Base-by-base conservation (phyloP, 2,797 vertebrate species). In the Semaprochilodus insignis region DNA sequence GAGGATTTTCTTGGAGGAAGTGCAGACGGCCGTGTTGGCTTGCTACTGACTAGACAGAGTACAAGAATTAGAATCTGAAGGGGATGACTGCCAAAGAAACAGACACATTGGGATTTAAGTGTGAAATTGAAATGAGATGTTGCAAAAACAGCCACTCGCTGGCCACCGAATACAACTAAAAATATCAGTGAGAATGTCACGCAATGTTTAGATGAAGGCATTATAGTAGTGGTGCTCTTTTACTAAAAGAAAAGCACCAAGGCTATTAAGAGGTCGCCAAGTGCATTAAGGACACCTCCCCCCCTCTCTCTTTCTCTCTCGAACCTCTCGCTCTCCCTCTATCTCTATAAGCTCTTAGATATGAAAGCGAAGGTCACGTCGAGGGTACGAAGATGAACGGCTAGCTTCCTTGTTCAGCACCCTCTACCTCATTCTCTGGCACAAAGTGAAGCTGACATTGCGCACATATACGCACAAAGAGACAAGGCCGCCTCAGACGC, bases 351-450 rank as follows among this genome's bases (percentile, higher is more conserved):
- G 88, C 91, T 91, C 85, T 27, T 77, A 78, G 88, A 93, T 90
- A 85, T 92, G 89, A 86, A 88, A 86, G 90, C 89, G 86, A 91
- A 92, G 89, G 92, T 94, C 92, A 92, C 88, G 86, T 90, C 67
- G 90, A 91, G 91, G 92, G 90, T 89, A 88, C 80, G 91, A 92
- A 94, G 93, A 90, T 90, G 91, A 94, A 90, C 82, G 91, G 92
- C 93, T 91, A 87, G 90, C 92, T 93, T 88, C 81, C 90, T 92
- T 93, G 92, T 92, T 92, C 91, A 87, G 89, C 88, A 90, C 90
- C 92, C 92, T 91, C 91, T 86, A 86, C 88, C 84, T 70, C 84
- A 87, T 87, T 89, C 91, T 85, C 81, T 81, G 59, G 86, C 70
- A 83, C 91, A 92, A 93, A 94, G 90, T 85, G 74, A 92, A 88